Conservation (phyloP, 2,888 invertebrate genomes). For the Ornithoptera alexandrae region DNA sequence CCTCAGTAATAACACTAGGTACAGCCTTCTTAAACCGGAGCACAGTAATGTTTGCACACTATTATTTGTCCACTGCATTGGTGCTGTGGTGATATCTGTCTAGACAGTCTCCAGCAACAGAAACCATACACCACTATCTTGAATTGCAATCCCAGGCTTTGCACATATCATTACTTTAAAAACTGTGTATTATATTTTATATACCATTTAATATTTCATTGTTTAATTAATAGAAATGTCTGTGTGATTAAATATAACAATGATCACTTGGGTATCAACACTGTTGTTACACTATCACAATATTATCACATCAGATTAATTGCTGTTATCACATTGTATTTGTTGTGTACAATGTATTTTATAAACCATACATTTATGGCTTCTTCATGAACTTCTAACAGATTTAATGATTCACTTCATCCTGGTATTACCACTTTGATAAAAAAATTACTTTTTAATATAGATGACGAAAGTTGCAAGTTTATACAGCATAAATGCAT, state of each 20-base stretch:
- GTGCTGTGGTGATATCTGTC: too few species aligned
- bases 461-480: too few species aligned
- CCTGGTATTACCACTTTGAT: too few species aligned
- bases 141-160: too few species aligned
- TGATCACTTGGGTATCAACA: slow-evolving; percentile 7
- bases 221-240: slow-evolving; percentile 3
- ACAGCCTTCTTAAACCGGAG: too few species aligned
- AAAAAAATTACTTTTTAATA: too few species aligned
- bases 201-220: neutral
- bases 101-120: too few species aligned
- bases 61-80: too few species aligned
- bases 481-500: too few species aligned
- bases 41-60: too few species aligned
- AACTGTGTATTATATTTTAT: neutral
- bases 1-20: too few species aligned
- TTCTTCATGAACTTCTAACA: neutral
- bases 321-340: slow-evolving; percentile 9
- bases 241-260: slow-evolving; percentile 8
- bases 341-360: slow-evolving; percentile 8
- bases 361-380: slow-evolving; percentile 2
- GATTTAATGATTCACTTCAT: neutral
- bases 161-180: neutral
- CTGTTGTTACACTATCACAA: slow-evolving; percentile 20
- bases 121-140: too few species aligned
- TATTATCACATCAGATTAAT: slow-evolving; percentile 24